phyloP scores from a whole-genome alignment of 2,113 vertebrate genomes.

The Amblyornis subalaris region DNA sequence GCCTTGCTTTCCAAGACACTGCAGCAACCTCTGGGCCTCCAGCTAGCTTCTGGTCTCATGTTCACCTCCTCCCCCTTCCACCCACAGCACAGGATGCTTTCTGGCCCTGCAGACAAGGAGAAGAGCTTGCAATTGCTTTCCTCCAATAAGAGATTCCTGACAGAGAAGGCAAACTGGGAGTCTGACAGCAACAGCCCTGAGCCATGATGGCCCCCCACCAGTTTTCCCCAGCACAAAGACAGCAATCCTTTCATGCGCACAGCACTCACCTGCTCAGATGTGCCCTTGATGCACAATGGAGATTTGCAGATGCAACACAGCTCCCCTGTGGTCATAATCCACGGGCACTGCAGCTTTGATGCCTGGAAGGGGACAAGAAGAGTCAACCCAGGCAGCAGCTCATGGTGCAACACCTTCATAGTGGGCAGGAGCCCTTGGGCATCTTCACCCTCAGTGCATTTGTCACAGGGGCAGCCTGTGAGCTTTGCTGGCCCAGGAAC shows the following conservation, averaged over 20 bases:
- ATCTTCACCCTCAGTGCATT: not conserved
- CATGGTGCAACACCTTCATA: not conserved
- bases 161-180: not conserved
- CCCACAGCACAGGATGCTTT: not conserved
- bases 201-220: not conserved
- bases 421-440: not conserved
- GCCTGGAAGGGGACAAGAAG: not conserved
- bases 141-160: not conserved
- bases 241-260: not conserved
- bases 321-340: not conserved
- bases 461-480: not conserved
- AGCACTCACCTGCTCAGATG: constrained; percentile 39
- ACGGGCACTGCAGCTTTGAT: not conserved
- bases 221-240: not conserved
- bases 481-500: not conserved
- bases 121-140: not conserved
- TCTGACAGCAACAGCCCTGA: not conserved
- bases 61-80: not conserved
- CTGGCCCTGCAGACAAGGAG: not conserved
- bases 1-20: not conserved
- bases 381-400: not conserved
- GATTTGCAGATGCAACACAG: not conserved
- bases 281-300: not conserved
- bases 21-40: not conserved
- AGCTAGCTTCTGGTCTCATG: not conserved